A percentile compares a stretch with the other conserved stretches of the same genome.
Conservation (phyloP, 2,113 vertebrate genomes). For the Zosterops lateralis region DNA sequence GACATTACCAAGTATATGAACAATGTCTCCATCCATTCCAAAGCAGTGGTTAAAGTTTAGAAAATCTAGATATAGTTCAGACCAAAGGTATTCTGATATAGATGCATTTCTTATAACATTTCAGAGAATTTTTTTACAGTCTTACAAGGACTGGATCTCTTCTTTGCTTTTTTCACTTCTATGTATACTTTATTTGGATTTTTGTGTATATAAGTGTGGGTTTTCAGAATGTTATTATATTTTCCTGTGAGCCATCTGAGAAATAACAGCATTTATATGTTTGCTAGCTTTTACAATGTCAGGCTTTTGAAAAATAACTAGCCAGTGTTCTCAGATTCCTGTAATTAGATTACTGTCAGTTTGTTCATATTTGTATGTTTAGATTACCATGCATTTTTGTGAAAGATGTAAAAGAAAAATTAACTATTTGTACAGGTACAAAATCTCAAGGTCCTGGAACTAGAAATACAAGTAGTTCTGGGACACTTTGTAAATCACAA, state of each 20-base stretch:
- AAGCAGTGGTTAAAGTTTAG: neutral
- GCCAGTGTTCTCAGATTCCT: neutral
- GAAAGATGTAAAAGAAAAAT: neutral
- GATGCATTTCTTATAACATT: neutral
- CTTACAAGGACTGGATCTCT: neutral
- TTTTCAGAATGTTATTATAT: neutral
- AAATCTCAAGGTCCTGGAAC: neutral
- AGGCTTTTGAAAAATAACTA: neutral
- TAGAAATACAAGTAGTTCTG: neutral
- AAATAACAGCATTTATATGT: neutral
- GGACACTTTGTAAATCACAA: neutral
- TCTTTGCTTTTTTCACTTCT: neutral
- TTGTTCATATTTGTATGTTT: neutral
- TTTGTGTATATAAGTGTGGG: neutral
- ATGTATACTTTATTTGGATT: rapidly evolving
- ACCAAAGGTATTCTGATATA: neutral
- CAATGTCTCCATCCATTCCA: neutral
- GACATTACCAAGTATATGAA: neutral
- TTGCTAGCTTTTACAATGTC: neutral
- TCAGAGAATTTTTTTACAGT: neutral
- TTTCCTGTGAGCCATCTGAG: neutral
- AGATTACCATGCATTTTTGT: neutral
- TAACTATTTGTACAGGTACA: neutral
- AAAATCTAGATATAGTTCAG: neutral
- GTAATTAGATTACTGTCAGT: neutral